These are phyloP conservation scores for Drosophila yooni DNA, from an alignment of 2,888 invertebrate genomes.

Conservation along the genomic window DNA sequence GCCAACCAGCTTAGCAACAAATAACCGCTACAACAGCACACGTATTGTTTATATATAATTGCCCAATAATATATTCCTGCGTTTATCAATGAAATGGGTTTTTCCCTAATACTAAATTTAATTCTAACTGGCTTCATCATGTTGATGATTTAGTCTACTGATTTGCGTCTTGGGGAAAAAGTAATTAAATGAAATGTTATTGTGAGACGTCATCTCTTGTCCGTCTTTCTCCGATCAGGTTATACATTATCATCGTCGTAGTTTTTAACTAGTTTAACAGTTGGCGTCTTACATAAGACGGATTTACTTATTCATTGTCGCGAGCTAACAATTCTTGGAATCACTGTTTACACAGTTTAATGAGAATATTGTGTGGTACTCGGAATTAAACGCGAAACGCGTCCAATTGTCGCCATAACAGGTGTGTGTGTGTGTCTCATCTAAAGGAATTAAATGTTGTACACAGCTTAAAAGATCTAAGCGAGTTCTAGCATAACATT, in stretches of 20 bases:
- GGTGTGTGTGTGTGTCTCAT: background rate
- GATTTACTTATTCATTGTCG: conserved; percentile 15
- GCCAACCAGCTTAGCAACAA: background rate
- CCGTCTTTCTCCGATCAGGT: conserved; percentile 9
- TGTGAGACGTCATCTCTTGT: conserved; percentile 23
- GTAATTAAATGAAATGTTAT: conserved; percentile 39
- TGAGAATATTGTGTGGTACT: conserved; percentile 16
- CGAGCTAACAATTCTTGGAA: conserved; percentile 38
- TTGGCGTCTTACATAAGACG: conserved; percentile 12
- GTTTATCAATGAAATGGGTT: conserved; percentile 59
- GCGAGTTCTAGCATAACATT: background rate
- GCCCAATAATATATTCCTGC: conserved; percentile 18
- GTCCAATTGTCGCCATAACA: background rate
- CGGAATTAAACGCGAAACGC: conserved; percentile 8
- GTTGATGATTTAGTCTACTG: conserved; percentile 1
- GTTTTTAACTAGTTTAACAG: conserved; percentile 9
- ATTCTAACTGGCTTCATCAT: conserved; percentile 32
- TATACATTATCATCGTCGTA: conserved; percentile 13
- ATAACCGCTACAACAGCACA: background rate
- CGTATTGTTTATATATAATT: conserved; percentile 38
- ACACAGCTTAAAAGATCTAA: background rate
- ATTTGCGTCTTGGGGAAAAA: conserved; percentile 54
- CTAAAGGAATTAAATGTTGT: background rate
- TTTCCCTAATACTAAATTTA: conserved; percentile 27
- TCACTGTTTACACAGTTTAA: background rate